phyloP scores from a whole-genome alignment of 1,140 invertebrate species.

The Eriocheir sinensis region DNA sequence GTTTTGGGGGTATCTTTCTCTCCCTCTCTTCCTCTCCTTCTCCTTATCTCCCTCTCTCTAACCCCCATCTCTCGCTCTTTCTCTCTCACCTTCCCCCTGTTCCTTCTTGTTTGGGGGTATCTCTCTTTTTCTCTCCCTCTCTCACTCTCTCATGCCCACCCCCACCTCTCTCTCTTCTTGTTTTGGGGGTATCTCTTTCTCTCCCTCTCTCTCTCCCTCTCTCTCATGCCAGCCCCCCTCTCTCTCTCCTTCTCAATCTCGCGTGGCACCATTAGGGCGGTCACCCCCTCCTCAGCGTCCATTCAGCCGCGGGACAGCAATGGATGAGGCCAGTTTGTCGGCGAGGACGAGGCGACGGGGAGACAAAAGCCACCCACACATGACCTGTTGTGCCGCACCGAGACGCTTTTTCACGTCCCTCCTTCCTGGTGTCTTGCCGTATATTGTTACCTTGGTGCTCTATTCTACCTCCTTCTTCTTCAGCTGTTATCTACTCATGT shows the following conservation, averaged over 20 bases:
- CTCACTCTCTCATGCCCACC: not conserved
- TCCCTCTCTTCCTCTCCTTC: too few species aligned
- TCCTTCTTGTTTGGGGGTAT: not conserved
- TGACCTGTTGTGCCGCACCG: constrained; percentile 44
- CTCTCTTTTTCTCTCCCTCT: not conserved
- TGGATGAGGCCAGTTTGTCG: constrained; percentile 63
- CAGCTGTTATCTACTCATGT: not conserved
- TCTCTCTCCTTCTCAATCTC: constrained; percentile 47
- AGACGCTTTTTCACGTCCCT: not conserved
- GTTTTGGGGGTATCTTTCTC: too few species aligned
- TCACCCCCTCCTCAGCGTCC: not conserved
- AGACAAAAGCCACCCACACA: constrained; percentile 57
- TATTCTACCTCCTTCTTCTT: not conserved
- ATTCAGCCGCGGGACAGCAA: constrained; percentile 44
- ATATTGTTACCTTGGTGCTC: not conserved
- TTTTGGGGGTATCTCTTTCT: not conserved
- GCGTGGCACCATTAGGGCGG: constrained; percentile 9
- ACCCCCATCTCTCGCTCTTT: not conserved
- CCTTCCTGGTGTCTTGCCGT: not conserved
- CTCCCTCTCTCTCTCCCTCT: constrained; percentile 41
- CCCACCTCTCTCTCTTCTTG: not conserved
- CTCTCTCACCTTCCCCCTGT: too few species aligned
- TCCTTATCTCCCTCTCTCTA: not conserved
- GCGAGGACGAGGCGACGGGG: not conserved
- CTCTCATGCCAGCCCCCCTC: constrained; percentile 31